Evolutionary conservation across 2,113 vertebrate species (phyloP), one percentile per base, ranked within the genome.

Genomic region (Tor tambroides): DNA sequence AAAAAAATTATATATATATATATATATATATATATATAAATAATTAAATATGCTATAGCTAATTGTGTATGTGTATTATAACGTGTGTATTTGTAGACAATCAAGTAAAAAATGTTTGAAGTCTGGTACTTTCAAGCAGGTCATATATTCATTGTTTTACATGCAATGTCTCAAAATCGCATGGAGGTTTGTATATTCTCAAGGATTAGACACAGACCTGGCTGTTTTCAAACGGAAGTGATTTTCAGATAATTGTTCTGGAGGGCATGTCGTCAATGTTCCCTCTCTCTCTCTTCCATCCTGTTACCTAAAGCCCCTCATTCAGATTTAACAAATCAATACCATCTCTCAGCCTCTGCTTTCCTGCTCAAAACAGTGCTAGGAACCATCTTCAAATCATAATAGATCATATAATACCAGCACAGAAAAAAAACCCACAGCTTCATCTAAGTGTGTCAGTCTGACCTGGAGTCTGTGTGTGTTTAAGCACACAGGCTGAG

Each of bases 321-420:
- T 85, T 87, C 87, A 77, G 74, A 85, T 84, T 77, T 69, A 35
- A 85, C 63, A 89, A 79, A 88, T 91, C 83, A 8, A 90, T 89
- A 54, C 61, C 21, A 38, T 21, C 83, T 82, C 46, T 67, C 51
- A 74, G 28, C 59, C 65, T 46, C 26, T 21, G 2, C 23, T 81
- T 49, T 75, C 89, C 56, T 35, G 11, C 41, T 85, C 84, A 85
- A 88, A 82, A 89, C 87, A 76, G 41, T 85, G 85, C 76, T 87
- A 88, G 71, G 79, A 78, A 69, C 80, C 69, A 84, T 80, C 82
- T 87, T 63, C 67, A 77, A 69, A 72, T 77, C 49, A 87, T 35
- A 86, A 89, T 59, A 81, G 69, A 85, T n/a, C 30, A 80, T 23
- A 6, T 26, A 80, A 87, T 81, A 59, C 76, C 59, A 67, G 54